Base-by-base conservation (phyloP, 2,888 invertebrate species). In the Pachliopta kotzebuea region DNA sequence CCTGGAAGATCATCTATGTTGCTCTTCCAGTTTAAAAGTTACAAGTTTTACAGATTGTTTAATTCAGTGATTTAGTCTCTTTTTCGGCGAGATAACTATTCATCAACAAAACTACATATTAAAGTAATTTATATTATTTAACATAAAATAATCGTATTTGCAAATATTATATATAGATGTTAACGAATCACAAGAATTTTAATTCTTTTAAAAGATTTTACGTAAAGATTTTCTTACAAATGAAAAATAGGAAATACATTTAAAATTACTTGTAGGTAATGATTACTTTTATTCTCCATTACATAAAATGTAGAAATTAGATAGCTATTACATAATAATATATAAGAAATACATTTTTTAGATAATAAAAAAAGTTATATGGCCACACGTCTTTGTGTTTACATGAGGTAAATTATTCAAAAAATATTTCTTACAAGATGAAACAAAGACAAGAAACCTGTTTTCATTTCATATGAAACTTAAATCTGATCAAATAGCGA, bases 391-490 rank as follows among this genome's bases (percentile, higher is more conserved):
- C 6, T 45, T 45, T 45, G 11, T 18, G n/a, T 45, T n/a, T 45
- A 45, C 8, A n/a, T 45, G n/a, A 45, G 45, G 45, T 45, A 45
- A 45, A 45, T 45, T 45, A 45, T 45, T 45, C n/a, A 45, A 60
- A 60, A 42, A 37, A 42, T 24, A 52, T 49, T 17, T 26, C 21
- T 18, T 52, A 37, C n/a, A 24, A 31, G 26, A 58, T 45, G 42
- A 17, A 18, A 53, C 54, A 54, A 42, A 58, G 37, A 58, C n/a
- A 49, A 26, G 24, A 63, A 59, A 63, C 55, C 63, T 55, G 63
- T 63, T 63, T 63, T 14, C 49, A 63, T 49, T 55, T 59, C 50
- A 54, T 50, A n/a, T 20, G 29, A 54, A 23, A 49, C 21, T 49
- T 55, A 29, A 18, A 37, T 50, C 50, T 45, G 54, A 45, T n/a